Base-by-base conservation (phyloP, 2,797 vertebrate species). In the Centropyge bicolor region DNA sequence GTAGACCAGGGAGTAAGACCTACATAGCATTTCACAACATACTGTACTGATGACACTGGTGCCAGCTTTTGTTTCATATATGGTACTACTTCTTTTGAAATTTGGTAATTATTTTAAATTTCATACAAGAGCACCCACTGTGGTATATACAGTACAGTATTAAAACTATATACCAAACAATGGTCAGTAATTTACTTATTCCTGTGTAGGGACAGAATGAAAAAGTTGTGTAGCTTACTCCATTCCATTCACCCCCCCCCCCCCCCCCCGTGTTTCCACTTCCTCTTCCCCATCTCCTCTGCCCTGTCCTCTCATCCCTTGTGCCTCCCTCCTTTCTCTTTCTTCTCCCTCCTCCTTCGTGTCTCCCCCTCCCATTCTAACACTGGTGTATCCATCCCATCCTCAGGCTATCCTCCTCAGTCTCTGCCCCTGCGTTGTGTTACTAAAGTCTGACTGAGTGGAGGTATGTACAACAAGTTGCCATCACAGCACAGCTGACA, bases 361-460 rank as follows among this genome's bases (percentile, higher is more conserved):
- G 73, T 72, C 56, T 82, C 78, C 80, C 73, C 80, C 72, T 79
- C 63, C 35, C 87, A 75, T 79, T 86, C 87, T 93, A 92, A 93
- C 81, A 52, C 60, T 86, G 82, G 62, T 91, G 83, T 93, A 69
- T 93, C 88, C 92, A 93, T 93, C 86, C 93, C 94, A 92, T 90
- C 86, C 91, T 86, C 91, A 95, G 95, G 94, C 90, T 93, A 85
- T 38, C 84, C 86, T 83, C 89, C 90, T 89, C 94, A 94, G 86
- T 92, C 86, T 78, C 84, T 92, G 85, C 91, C 90, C 74, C 92
- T 93, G 80, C 95, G 94, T 94, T 95, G 93, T 91, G 92, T 96
- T 84, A 94, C 95, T 94, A 96, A 96, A 92, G 95, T 95, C 86
- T 96, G 90, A 95, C 69, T 85, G 71, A 78, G 61, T 73, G 67